A percentile compares a stretch with the other conserved stretches of the same genome.
Evolutionary conservation across 2,113 vertebrate genomes (phyloP).

Genomic region (Coracopsis vasa): DNA sequence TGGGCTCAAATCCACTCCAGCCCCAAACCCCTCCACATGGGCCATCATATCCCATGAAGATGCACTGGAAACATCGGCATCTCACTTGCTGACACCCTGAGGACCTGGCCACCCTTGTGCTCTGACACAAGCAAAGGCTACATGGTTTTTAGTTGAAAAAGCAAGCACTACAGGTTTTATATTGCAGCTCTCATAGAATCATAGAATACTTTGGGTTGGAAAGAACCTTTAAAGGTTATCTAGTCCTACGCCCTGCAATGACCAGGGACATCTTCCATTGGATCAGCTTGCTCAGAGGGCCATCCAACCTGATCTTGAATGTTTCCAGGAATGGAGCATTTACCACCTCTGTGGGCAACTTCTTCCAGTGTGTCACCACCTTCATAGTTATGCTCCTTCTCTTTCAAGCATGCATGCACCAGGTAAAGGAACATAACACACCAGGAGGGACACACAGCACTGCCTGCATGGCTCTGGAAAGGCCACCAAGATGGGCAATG

Average conservation of each 20-base stretch:
- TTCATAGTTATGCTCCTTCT: neutral
- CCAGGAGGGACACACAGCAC: neutral
- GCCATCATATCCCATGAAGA: neutral
- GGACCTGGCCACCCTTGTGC: neutral
- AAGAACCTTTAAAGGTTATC: neutral
- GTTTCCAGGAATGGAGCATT: neutral
- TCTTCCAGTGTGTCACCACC: neutral
- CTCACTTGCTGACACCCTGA: neutral
- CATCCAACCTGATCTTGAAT: neutral
- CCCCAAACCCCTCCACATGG: neutral
- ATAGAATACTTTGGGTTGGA: neutral
- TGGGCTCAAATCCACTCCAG: neutral
- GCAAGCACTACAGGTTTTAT: neutral
- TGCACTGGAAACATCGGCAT: neutral
- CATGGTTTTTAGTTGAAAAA: neutral
- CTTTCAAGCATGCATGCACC: neutral
- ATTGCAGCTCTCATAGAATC: neutral
- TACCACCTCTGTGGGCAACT: neutral
- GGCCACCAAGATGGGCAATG: neutral
- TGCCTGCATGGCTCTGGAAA: neutral
- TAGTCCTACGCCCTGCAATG: neutral
- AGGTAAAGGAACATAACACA: neutral
- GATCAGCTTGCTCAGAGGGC: neutral
- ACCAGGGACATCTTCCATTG: neutral
- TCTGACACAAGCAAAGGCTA: neutral